Base-by-base conservation (phyloP, 2,113 vertebrate genomes). In the Ifrita kowaldi region DNA sequence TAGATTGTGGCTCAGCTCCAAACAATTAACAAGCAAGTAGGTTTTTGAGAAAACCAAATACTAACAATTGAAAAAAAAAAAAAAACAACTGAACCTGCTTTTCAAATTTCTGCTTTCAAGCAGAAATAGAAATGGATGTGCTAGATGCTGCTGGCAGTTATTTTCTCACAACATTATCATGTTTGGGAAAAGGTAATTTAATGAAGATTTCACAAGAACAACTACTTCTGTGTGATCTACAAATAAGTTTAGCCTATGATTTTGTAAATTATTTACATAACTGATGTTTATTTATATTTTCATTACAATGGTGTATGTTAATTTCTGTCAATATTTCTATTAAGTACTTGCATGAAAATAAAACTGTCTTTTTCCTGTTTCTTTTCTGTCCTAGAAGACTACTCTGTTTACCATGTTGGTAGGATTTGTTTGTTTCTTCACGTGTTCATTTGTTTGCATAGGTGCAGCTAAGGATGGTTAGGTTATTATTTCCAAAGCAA, bases 231-330 rank as follows among this genome's bases (percentile, higher is more conserved):
- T 70, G 20, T 63, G 49, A 68, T 33, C 33, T 83, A 41, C 10
- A 49, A 41, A 50, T 15, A 75, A 37, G 12, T 46, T 92, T 59
- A 79, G 26, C 11, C 23, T 11, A 16, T 46, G n/a, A 46, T 68
- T 87, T 89, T 90, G 6, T 15, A 70, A 75, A 68, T 69, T 57
- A 35, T 74, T 85, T 64, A 49, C 6, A 15, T 39, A 73, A 50
- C 3, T 32, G 20, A n/a, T 49, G 3, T 44, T 55, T 62, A 44
- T 88, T 69, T 27, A 24, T 4, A 3, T 42, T 73, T 79, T 23
- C 49, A 44, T 7, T 80, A n/a, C 39, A 67, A 47, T 28, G 1
- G 2, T 0, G 0, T 24, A 20, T 9, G 2, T 49, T 24, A 2
- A 69, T 17, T 24, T 91, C 26, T 57, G 44, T 47, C n/a, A 70